Base-by-base conservation (phyloP, 2,888 invertebrate genomes). In the Ditula angustiorana region DNA sequence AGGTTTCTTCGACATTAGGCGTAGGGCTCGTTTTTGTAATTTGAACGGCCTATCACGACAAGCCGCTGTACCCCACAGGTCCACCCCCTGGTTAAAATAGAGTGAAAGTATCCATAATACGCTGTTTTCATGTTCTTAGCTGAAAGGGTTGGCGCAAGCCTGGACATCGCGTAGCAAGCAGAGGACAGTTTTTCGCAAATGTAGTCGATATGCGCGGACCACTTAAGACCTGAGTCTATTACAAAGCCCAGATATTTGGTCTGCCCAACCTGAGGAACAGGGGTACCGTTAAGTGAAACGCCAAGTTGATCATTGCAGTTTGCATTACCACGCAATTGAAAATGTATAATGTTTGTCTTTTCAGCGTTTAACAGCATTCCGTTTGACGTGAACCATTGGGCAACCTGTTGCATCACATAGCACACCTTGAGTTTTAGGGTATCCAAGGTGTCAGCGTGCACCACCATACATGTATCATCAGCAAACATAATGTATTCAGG, bases 401-500 rank as follows among this genome's bases (percentile, higher is more conserved):
- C 24, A 11, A 52, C 3, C 11, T 52, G 16, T 2, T 33, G 2
- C 13, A 16, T n/a, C 7, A 7, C 24, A 47, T 21, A 13, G 49
- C 1, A 1, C 10, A 30, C 2, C 11, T 57, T 46, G 10, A 1
- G 2, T 46, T 57, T 46, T 10, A 56, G 26, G 8, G 5, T n/a
- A 11, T n/a, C 13, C 1, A 8, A 16, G 24, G 16, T 10, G 11
- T 23, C 56, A 13, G 37, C 56, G 1, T 13, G 28, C 7, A 28
- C 47, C 11, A 61, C 47, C 7, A 61, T 21, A 21, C 61, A 61
- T 5, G 16, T 19, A n/a, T 61, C 61, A 16, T 61, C 61, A 1
- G 58, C 63, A 24, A 58, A 58, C 53, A 58, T 46, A 24, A 64
- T 35, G 26, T 35, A 58, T n/a, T 64, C 63, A 0, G 53, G 46